phyloP scores from a whole-genome alignment of 2,888 invertebrate species.

The Melitaea athalia region DNA sequence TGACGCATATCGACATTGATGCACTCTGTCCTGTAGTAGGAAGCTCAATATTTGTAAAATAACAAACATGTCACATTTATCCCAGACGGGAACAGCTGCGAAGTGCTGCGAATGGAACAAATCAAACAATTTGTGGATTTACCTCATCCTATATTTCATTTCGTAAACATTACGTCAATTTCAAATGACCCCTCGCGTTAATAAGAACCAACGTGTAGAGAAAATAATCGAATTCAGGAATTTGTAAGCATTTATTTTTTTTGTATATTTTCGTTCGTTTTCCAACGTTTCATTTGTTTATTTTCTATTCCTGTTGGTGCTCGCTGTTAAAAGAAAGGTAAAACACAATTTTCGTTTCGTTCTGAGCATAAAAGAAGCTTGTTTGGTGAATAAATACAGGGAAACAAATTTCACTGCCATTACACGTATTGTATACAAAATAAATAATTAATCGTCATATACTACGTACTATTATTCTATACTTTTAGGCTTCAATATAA shows the following conservation, averaged over 20 bases:
- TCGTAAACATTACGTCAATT: not conserved
- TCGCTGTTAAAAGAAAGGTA: constrained; percentile 23
- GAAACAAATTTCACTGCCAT: constrained; percentile 10
- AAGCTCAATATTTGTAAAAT: constrained; percentile 4
- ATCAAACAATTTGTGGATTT: constrained; percentile 6
- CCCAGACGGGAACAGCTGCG: constrained; percentile 8
- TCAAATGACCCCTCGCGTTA: not conserved
- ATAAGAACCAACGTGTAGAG: not conserved
- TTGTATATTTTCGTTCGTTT: constrained; percentile 7
- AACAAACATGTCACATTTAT: constrained; percentile 6
- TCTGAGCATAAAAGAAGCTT: constrained; percentile 15
- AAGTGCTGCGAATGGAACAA: not conserved
- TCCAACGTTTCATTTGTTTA: constrained; percentile 18
- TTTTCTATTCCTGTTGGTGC: constrained; percentile 16
- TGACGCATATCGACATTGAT: constrained; percentile 19
- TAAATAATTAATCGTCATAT: not conserved
- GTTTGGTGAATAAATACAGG: constrained; percentile 10
- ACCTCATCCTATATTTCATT: not conserved
- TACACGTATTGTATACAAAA: not conserved
- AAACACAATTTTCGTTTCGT: constrained; percentile 15
- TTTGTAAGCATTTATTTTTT: not conserved
- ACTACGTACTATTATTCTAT: no score
- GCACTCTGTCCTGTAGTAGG: constrained; percentile 11
- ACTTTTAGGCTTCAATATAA: no score
- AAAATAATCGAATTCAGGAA: not conserved